phyloP scores from a whole-genome alignment of 2,888 invertebrate genomes.

The Tricholauxania praeusta region DNA sequence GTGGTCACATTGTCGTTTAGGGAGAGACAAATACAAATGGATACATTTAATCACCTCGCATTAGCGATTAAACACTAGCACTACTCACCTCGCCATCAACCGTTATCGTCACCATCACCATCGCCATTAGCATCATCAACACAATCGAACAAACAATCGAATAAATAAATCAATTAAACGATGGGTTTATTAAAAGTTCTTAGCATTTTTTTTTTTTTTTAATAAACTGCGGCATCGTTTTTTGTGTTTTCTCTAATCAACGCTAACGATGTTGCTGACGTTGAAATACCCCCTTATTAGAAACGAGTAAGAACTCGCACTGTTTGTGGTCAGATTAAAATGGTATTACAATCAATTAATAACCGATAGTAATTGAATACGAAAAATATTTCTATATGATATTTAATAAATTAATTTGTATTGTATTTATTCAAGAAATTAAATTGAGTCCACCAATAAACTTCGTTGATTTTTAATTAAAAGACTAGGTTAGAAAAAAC shows the following conservation, averaged over 20 bases:
- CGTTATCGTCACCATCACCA: conserved; percentile 4
- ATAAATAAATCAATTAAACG: conserved; percentile 53
- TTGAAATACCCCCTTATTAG: too few relatives aligned
- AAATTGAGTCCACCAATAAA: too few relatives aligned
- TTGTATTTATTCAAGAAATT: too few relatives aligned
- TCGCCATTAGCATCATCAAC: conserved; percentile 2
- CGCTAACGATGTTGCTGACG: background rate
- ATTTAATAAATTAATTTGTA: too few relatives aligned
- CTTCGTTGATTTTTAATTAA: too few relatives aligned
- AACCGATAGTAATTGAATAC: too few relatives aligned
- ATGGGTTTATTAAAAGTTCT: conserved; percentile 31
- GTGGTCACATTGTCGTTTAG: conserved; percentile 53
- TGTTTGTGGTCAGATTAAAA: too few relatives aligned
- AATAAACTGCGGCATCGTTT: background rate
- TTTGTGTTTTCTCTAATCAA: conserved; percentile 6
- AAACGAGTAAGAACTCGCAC: too few relatives aligned
- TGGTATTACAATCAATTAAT: too few relatives aligned
- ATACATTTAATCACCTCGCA: conserved; percentile 64
- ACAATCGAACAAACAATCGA: conserved; percentile 44
- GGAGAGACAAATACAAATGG: conserved; percentile 63
- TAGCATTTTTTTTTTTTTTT: background rate
- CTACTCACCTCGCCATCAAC: conserved; percentile 37
- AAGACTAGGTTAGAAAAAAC: too few relatives aligned
- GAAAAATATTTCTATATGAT: too few relatives aligned
- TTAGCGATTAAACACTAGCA: conserved; percentile 53